Evolutionary conservation across 1,140 invertebrate genomes (phyloP).

Genomic region (Yoshiicerus persimilis): DNA sequence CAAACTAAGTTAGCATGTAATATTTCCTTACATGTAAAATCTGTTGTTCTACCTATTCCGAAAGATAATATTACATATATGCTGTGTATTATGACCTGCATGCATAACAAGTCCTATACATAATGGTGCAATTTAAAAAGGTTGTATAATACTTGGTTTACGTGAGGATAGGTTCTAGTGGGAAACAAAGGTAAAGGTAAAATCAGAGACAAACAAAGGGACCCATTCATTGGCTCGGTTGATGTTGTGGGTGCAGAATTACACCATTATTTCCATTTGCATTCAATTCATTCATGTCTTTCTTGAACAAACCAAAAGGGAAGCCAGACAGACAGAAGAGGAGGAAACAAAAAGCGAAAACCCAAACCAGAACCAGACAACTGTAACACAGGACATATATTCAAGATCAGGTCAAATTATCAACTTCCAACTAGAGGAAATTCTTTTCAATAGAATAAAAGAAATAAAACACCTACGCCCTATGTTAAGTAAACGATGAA

Average conservation of each 20-base stretch:
- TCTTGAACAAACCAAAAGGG: background rate
- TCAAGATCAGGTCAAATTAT: background rate
- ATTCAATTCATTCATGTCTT: slow-evolving; percentile 8
- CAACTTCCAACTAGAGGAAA: background rate
- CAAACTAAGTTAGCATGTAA: background rate
- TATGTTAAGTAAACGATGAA: background rate
- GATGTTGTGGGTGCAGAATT: slow-evolving; percentile 26
- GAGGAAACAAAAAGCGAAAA: background rate
- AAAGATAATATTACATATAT: background rate
- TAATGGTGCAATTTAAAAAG: background rate
- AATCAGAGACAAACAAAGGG: background rate
- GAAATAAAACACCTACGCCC: background rate
- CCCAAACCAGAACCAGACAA: background rate
- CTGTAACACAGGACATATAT: background rate
- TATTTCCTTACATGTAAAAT: no score
- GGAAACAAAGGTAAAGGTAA: background rate
- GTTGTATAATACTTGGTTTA: background rate
- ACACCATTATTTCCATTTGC: slow-evolving; percentile 9
- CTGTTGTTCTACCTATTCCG: background rate
- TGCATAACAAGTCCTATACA: background rate
- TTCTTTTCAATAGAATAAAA: background rate
- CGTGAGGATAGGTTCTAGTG: background rate
- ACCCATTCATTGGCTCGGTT: background rate
- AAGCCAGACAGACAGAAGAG: background rate
- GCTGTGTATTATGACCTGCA: background rate